phyloP scores from a whole-genome alignment of 2,888 invertebrate species.

The Dione vanillae region DNA sequence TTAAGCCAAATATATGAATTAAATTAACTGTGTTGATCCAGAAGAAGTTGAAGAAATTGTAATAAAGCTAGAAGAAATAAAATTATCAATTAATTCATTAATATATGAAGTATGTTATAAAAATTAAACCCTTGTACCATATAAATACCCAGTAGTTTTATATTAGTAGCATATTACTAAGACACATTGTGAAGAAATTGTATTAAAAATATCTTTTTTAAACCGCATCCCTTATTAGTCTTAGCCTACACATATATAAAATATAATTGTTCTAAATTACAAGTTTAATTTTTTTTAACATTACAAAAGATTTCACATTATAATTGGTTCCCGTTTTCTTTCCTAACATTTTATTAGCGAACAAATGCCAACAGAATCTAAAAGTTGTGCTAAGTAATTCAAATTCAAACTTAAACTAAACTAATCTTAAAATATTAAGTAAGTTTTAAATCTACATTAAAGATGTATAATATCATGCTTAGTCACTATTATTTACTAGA shows the following conservation, averaged over 20 bases:
- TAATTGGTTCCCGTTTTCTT: no score
- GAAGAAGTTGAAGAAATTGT: slow-evolving; percentile 20
- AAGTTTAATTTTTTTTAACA: no score
- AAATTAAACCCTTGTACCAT: background rate
- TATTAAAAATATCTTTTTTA: background rate
- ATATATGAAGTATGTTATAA: background rate
- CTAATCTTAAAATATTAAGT: background rate
- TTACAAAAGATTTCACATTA: no score
- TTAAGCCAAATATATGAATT: background rate
- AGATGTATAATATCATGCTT: background rate
- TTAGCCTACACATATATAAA: background rate
- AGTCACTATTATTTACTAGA: slow-evolving; percentile 8
- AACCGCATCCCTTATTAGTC: background rate
- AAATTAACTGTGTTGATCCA: slow-evolving; percentile 36
- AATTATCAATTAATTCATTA: slow-evolving; percentile 8
- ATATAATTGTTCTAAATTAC: background rate
- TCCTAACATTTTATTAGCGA: no score
- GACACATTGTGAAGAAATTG: no score
- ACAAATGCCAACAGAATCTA: no score
- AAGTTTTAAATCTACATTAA: slow-evolving; percentile 9
- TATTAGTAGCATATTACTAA: slow-evolving; percentile 2
- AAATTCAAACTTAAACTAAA: background rate
- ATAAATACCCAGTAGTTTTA: background rate
- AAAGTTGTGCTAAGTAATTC: background rate
- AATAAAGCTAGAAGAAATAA: slow-evolving; percentile 12